Base-by-base conservation (phyloP, 1,140 invertebrate species). In the Psilanteris sp. region DNA sequence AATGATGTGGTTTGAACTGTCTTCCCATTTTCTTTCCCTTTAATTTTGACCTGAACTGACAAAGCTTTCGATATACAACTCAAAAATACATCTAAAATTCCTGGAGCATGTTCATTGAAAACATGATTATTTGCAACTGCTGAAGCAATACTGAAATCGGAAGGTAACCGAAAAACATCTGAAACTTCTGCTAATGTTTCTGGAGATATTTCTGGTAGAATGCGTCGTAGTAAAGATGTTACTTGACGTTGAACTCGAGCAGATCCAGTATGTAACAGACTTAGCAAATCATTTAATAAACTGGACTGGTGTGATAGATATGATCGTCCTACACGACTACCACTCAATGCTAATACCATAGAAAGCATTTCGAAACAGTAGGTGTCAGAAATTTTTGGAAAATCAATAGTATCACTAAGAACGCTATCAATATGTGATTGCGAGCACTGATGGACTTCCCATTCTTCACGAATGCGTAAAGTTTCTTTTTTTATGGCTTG, bases 291-390 rank as follows among this genome's bases (percentile, higher is more conserved):
- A 20, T 92, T 90, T 0, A 98, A 88, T 4, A 99, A 83, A 18
- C 93, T 94, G 16, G 93, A 92, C 80, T 98, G 96, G 80, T 97
- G 95, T 0, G 96, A 95, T 2, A 99, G 88, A 87, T 98, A 97
- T 5, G 93, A 92, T 18, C 96, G 90, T 0, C 97, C 97, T 0
- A 98, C 96, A 0, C 92, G 91, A 67, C 96, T 98, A 2, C 97
- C 97, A 73, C 96, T 97, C n/a, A 98, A 86, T 0, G 97, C 97
- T 62, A 98, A 84, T 9, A 94, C 97, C 92, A 98, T 95, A 0
- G 96, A 98, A 4, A 99, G 88, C 95, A 99, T 97, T 89, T 99
- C 97, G 85, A 99, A 99, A 88, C 97, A 98, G 83, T 98, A 98
- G 4, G 96, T 96, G 88, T 98, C 97, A 1, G 93, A 88, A 36